Conservation (phyloP, 2,113 vertebrate genomes). For the Ibidorhyncha struthersii region DNA sequence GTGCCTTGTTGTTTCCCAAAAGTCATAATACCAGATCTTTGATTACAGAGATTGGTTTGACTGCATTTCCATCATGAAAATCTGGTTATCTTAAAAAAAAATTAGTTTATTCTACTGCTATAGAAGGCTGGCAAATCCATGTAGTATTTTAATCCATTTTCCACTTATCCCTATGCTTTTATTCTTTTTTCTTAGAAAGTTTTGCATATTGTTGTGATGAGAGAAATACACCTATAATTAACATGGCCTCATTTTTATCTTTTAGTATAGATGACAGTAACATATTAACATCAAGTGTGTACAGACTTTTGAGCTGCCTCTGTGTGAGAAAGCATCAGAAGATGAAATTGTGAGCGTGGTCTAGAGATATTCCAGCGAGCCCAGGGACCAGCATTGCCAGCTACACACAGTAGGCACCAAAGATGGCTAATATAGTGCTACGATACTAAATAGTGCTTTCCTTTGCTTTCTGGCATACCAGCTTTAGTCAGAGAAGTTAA, state of each 20-base stretch:
- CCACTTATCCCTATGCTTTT: neutral
- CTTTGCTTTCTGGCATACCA: neutral
- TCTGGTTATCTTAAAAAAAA: neutral
- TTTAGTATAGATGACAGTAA: neutral
- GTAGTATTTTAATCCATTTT: neutral
- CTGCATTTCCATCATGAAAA: neutral
- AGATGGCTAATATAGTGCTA: neutral
- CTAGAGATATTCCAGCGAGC: neutral
- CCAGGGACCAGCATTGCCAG: neutral
- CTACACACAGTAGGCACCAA: neutral
- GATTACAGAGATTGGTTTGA: neutral
- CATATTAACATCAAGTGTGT: neutral
- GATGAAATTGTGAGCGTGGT: neutral
- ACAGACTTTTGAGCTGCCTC: fast-evolving
- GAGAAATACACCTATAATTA: neutral
- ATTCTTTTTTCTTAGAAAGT: neutral
- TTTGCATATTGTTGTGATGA: neutral
- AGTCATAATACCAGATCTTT: neutral
- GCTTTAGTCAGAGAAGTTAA: neutral
- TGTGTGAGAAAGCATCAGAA: neutral
- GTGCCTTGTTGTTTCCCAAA: neutral
- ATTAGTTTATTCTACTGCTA: no score
- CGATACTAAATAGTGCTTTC: neutral
- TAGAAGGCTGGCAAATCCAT: neutral
- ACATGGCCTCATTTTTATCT: neutral